phyloP scores from a whole-genome alignment of 2,888 invertebrate species.

The Calliphora vomitoria region DNA sequence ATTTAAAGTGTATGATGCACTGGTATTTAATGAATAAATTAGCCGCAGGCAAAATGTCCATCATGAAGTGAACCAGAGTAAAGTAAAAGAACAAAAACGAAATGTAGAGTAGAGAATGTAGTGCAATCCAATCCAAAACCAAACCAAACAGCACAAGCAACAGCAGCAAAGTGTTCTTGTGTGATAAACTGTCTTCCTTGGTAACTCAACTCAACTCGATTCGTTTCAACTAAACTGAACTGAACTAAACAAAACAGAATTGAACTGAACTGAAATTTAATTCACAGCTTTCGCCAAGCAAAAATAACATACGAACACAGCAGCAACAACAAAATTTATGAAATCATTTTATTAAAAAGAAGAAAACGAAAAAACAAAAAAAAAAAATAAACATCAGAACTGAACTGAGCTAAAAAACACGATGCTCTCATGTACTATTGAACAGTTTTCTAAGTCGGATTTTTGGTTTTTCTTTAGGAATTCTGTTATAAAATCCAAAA shows the following conservation, averaged over 20 bases:
- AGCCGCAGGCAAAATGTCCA: conserved; percentile 75
- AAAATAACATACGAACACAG: conserved; percentile 38
- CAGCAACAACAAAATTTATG: conserved; percentile 20
- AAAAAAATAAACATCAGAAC: conserved; percentile 40
- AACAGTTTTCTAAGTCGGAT: conserved; percentile 47
- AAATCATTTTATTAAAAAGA: conserved; percentile 42
- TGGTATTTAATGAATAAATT: conserved; percentile 84
- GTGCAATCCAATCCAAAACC: conserved; percentile 31
- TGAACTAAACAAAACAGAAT: conserved; percentile 54
- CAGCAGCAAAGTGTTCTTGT: conserved; percentile 66
- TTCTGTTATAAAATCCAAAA: conserved; percentile 51
- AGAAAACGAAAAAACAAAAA: conserved; percentile 34
- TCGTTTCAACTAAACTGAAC: conserved; percentile 13
- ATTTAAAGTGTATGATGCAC: conserved; percentile 83
- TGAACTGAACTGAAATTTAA: conserved; percentile 60
- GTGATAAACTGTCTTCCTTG: conserved; percentile 62
- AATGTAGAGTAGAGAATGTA: conserved; percentile 42
- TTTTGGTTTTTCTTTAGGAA: conserved; percentile 36
- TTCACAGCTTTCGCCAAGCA: conserved; percentile 59
- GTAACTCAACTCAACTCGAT: conserved; percentile 59
- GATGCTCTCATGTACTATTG: conserved; percentile 49
- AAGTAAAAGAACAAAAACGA: conserved; percentile 30
- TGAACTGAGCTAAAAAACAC: conserved; percentile 38
- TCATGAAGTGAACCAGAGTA: conserved; percentile 52
- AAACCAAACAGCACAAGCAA: conserved; percentile 65